Base-by-base conservation (phyloP, 2,888 invertebrate genomes). In the Chrysomela aeneicollis region DNA sequence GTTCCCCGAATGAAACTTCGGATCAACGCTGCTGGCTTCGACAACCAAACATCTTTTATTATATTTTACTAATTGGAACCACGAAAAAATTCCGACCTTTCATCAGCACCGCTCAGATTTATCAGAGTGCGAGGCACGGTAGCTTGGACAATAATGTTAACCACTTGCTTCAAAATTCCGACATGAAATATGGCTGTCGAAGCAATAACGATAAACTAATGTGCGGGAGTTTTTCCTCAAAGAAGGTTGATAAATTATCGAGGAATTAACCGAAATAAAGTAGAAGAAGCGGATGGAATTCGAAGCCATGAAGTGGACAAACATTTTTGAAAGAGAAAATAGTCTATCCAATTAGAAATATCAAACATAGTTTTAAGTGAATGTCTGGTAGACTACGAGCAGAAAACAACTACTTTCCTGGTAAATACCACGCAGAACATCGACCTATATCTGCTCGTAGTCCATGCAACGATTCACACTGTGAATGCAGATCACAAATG, bases 61-160 rank as follows among this genome's bases (percentile, higher is more conserved):
- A 46, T 60, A 22, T 60, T 62, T 57, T 35, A 59, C 59, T 66
- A 61, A 66, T 62, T 66, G 59, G 55, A 59, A 59, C 52, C 32
- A 47, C 21, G 42, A 63, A 30, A 55, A 18, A 52, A 58, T 42
- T 58, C 63, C 53, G 26, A 26, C 46, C 62, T 66, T 66, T 66
- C 60, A 66, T 63, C 66, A 58, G 37, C 15, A 55, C 62, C 66
- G 62, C 55, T 19, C 4, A 21, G 51, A 55, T 52, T 59, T 42
- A 66, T 59, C 62, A 17, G 32, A 18, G 37, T 30, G 12, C 57
- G 54, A 53, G 59, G 32, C 54, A 57, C 66, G 62, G 66, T 66
- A 66, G 66, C 66, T 63, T 66, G 47, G 59, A 63, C 63, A 63
- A 63, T 63, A 61, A 61, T 63, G 63, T 66, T 63, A 66, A 66